Base-by-base conservation (phyloP, 2,113 vertebrate species). In the Colinus virginianus region DNA sequence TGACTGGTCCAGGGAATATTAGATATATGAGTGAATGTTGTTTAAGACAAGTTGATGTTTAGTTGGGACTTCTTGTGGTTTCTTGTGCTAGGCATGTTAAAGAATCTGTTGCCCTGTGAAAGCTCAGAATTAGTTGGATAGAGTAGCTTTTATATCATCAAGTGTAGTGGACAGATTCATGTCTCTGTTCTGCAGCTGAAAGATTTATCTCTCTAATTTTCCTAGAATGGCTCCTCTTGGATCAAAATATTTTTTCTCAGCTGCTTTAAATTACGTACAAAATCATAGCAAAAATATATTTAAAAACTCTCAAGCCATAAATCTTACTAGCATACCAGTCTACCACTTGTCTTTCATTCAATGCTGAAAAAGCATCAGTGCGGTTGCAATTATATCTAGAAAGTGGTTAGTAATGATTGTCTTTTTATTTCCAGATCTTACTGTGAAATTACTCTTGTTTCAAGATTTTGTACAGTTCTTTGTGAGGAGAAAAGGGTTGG, bases 161-260 rank as follows among this genome's bases (percentile, higher is more conserved):
- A 79, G 70, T 72, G 87, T 64, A 63, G 63, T 82, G 68, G 78
- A 46, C 67, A 92, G 90, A 95, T 96, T 95, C 93, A 90, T 84
- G 55, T 95, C 34, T 72, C 19, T 1, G 1, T 87, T 92, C 55
- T 66, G 36, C 63, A 69, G n/a, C 59, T 79, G 70, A 62, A 92
- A 78, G 63, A 96, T 90, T 82, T 82, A 72, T 92, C 19, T 87
- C 62, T 90, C 40, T 85, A 32, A 56, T 93, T 90, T 96, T 92
- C 67, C 59, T 93, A 87, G 63, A 90, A 66, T 0, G 0, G 38
- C 63, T 82, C 5, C 20, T 89, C 67, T 81, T 87, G 49, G 62
- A 88, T 94, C 78, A 92, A 90, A 92, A 66, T 62, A 76, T 84
- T 90, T 95, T 43, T 84, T 88, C 78, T 89, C 67, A 77, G 43